Percentiles rank a stretch among this genome's conserved stretches.
phyloP scores from a whole-genome alignment of 1,140 invertebrate genomes.

The Nebria ingens region DNA sequence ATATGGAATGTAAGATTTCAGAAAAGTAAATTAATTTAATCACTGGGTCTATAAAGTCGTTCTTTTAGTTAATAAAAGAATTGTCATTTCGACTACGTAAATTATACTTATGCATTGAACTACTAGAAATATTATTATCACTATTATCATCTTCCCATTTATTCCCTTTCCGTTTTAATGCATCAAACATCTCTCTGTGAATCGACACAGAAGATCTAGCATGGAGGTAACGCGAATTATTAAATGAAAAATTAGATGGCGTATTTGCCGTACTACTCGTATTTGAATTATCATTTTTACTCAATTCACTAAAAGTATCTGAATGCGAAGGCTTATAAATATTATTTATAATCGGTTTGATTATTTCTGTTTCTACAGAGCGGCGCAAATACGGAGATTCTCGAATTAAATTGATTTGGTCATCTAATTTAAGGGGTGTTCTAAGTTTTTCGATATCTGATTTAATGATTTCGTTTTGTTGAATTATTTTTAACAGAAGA shows the following conservation, averaged over 20 bases:
- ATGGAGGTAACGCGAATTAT: not conserved
- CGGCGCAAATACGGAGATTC: not conserved
- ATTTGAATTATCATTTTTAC: not conserved
- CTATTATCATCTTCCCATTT: not conserved
- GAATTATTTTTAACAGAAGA: not conserved
- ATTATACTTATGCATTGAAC: not conserved
- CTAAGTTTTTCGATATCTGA: not conserved
- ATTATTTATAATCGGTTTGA: conserved; percentile 10
- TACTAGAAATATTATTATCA: not conserved
- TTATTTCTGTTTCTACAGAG: not conserved
- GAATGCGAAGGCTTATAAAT: conserved; percentile 2
- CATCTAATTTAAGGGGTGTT: not conserved
- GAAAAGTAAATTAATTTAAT: too few relatives aligned
- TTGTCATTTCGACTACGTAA: not conserved
- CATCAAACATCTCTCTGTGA: not conserved
- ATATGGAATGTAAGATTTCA: too few relatives aligned
- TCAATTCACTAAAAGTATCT: not conserved
- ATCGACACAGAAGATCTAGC: not conserved
- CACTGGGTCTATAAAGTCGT: too few relatives aligned
- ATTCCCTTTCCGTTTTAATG: not conserved
- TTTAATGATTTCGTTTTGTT: conserved; percentile 3
- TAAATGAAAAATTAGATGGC: conserved; percentile 20
- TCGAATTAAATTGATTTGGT: not conserved
- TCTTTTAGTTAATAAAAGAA: too few relatives aligned
- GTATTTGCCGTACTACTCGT: not conserved